phyloP scores from a whole-genome alignment of 2,113 vertebrate species.

The Poeciliopsis prolifica region DNA sequence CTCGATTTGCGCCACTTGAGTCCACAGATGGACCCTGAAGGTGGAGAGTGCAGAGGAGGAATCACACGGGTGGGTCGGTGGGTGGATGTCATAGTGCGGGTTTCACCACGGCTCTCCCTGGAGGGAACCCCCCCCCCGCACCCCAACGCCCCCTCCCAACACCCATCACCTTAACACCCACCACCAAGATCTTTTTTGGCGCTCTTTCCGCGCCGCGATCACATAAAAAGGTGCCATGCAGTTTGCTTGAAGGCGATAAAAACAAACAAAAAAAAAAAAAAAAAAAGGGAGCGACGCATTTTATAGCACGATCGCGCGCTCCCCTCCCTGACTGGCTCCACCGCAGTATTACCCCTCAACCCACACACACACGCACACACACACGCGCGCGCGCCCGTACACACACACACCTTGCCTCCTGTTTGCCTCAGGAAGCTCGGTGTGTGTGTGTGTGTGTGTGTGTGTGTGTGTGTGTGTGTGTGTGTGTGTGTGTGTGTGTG shows the following conservation, averaged over 20 bases:
- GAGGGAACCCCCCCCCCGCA: conserved; percentile 22
- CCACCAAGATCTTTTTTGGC: not conserved
- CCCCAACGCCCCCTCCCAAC: not conserved
- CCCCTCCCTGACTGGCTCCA: not conserved
- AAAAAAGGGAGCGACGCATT: conserved; percentile 29
- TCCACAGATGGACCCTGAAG: conserved; percentile 1
- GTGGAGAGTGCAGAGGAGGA: not conserved
- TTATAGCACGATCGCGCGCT: conserved; percentile 30
- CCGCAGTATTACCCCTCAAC: not conserved
- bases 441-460: not conserved
- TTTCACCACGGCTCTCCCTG: conserved; percentile 66
- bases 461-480: no score
- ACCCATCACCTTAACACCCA: not conserved
- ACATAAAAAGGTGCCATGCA: conserved; percentile 68
- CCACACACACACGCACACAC: no score
- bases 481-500: no score
- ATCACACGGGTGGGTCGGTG: not conserved
- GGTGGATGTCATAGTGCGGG: conserved; percentile 77
- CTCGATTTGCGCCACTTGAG: not conserved
- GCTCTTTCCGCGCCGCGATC: conserved; percentile 49
- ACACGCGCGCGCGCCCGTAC: no score
- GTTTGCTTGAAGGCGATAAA: conserved; percentile 46
- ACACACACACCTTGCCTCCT: not conserved
- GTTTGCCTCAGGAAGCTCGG: conserved; percentile 15
- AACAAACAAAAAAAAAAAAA: no score